Conservation (phyloP, 2,113 vertebrate species). For the Naja naja region DNA sequence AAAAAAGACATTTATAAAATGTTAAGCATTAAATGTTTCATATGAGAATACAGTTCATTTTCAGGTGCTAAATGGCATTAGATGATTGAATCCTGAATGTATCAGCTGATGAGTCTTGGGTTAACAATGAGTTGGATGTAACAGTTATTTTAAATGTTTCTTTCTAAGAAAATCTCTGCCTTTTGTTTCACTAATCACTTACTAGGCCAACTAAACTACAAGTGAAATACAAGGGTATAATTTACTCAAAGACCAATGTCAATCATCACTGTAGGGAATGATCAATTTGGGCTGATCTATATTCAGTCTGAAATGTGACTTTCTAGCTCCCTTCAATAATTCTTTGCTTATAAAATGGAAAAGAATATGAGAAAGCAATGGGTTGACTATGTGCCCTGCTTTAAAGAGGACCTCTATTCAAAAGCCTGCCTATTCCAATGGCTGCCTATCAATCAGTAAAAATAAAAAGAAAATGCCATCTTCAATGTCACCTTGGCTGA, state of each 20-base stretch:
- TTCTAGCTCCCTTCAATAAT: background rate
- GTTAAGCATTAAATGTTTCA: constrained; percentile 9
- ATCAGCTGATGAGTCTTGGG: constrained; percentile 33
- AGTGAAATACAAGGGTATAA: background rate
- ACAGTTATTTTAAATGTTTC: constrained; percentile 40
- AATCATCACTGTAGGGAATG: background rate
- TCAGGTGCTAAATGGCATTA: constrained; percentile 42
- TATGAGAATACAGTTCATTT: constrained; percentile 19
- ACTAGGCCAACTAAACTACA: rapidly evolving
- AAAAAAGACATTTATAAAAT: background rate
- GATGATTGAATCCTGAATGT: constrained; percentile 35
- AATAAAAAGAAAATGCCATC: background rate
- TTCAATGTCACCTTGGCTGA: background rate
- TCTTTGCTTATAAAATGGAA: background rate
- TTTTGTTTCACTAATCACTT: background rate
- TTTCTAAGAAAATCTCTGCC: constrained; percentile 41
- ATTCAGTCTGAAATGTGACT: background rate
- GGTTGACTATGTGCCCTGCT: background rate
- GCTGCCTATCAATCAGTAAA: background rate
- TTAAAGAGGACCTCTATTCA: background rate
- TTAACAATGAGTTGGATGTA: constrained; percentile 23
- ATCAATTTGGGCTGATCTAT: constrained; percentile 1
- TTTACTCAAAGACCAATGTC: constrained; percentile 4
- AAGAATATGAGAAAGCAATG: background rate
- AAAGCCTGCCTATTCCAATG: background rate